Base-by-base conservation (phyloP, 2,888 invertebrate species). In the Drosophila rubida region DNA sequence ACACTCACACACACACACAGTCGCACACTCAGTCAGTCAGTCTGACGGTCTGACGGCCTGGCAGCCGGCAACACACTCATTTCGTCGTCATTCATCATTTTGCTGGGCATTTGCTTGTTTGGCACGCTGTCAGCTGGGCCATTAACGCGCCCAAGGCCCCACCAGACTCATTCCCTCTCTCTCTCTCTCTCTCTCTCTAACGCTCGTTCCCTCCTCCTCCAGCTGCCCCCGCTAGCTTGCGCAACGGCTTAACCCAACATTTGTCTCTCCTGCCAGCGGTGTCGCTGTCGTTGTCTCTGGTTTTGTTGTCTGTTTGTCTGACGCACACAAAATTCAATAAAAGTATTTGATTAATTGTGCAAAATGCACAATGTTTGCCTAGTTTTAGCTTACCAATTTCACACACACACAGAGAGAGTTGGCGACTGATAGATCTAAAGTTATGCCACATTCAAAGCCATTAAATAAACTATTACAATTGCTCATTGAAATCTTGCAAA, bases 261-360 rank as follows among this genome's bases (percentile, higher is more conserved):
- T 79, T 76, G 74, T 61, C 66, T 46, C 32, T 7, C n/a, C 32
- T 32, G 4, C 30, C 30, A 4, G 4, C 11, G 30, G 0, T n/a
- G 30, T 32, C 30, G 30, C 3, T 11, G 30, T 30, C 30, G 27
- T 79, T 76, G 74, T 61, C 61, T 37, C 48, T 64, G 46, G 46
- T 53, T 69, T 69, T 61, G 68, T 55, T 66, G 61, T 67, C 59
- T 79, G 79, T 78, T 79, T 78, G 79, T 66, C 49, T 11, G 51
- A 32, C 44, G 45, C 74, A 69, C 50, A 76, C 65, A 69, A 70
- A 69, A 80, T 80, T 80, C 82, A 80, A 80, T 80, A 65, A 86
- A 86, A 86, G 83, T 80, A 75, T 86, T 78, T 82, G 82, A 82
- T 86, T 83, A 82, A 82, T 82, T 83, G 75, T 73, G 69, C 63